These are phyloP conservation scores for Anolis sagrei DNA, from an alignment of 2,113 vertebrate species.

Conservation along the genomic window DNA sequence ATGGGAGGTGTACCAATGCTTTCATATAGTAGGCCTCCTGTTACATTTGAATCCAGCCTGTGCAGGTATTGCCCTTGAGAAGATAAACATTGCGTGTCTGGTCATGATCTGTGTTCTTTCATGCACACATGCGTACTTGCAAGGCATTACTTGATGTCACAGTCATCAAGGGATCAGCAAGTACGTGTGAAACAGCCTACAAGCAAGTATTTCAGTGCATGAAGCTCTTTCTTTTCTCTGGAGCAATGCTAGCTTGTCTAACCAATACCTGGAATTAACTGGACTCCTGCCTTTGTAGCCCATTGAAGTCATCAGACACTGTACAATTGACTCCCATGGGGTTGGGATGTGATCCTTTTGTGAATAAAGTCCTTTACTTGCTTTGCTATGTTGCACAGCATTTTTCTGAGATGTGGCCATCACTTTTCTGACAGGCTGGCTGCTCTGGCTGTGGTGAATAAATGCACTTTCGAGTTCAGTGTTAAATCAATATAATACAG, in stretches of 20 bases:
- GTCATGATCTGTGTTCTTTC: neutral
- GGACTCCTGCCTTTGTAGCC: neutral
- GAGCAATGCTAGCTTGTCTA: neutral
- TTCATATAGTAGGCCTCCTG: neutral
- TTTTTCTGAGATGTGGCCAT: conserved; percentile 53
- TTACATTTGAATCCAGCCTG: neutral
- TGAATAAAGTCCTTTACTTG: conserved; percentile 36
- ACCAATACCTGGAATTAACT: neutral
- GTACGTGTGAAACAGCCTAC: neutral
- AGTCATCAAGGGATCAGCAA: neutral
- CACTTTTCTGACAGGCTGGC: conserved; percentile 49
- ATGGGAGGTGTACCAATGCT: neutral
- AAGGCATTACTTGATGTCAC: neutral
- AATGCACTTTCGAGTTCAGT: conserved; percentile 54
- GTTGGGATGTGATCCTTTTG: neutral
- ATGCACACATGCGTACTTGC: neutral
- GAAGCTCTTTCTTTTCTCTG: neutral
- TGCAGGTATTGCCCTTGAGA: neutral
- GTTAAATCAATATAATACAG: conserved; percentile 23
- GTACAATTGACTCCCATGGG: neutral
- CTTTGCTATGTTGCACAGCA: conserved; percentile 51
- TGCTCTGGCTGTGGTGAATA: conserved; percentile 46
- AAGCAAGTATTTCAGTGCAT: neutral
- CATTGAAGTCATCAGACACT: neutral
- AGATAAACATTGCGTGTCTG: neutral